Percentiles rank a stretch among this genome's conserved stretches.
Conservation (phyloP, 2,113 vertebrate species). For the Equus przewalskii region DNA sequence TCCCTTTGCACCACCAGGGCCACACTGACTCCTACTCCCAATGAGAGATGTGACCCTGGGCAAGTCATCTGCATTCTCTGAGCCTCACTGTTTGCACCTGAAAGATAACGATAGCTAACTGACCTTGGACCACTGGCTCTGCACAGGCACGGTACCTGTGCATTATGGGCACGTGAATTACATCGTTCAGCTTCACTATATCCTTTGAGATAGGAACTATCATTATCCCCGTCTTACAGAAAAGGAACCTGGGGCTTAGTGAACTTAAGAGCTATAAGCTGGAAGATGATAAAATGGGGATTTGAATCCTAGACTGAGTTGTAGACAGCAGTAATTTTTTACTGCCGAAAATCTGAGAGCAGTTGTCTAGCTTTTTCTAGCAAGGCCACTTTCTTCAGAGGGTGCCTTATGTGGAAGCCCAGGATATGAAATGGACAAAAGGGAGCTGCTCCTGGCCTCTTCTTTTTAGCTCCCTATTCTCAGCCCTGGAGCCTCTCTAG, state of each 20-base stretch:
- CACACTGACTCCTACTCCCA: background rate
- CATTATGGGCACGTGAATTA: accelerated
- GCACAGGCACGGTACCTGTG: background rate
- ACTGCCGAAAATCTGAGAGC: background rate
- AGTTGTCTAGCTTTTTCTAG: background rate
- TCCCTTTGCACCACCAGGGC: background rate
- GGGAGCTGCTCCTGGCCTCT: background rate
- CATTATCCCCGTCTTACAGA: background rate
- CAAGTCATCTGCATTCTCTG: background rate
- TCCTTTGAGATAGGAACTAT: background rate
- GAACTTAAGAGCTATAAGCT: background rate
- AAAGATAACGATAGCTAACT: background rate
- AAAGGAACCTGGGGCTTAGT: background rate
- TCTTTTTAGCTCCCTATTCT: background rate
- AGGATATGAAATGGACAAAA: background rate
- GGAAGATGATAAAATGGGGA: background rate
- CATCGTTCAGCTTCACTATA: background rate
- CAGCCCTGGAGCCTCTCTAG: background rate
- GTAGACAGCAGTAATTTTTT: background rate
- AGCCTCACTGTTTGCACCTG: background rate
- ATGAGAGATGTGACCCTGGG: background rate
- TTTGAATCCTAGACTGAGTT: background rate
- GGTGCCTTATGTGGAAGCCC: background rate
- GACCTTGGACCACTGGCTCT: accelerated
- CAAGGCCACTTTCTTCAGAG: background rate